Conservation (phyloP, 2,797 vertebrate genomes). For the Chromis chromis region DNA sequence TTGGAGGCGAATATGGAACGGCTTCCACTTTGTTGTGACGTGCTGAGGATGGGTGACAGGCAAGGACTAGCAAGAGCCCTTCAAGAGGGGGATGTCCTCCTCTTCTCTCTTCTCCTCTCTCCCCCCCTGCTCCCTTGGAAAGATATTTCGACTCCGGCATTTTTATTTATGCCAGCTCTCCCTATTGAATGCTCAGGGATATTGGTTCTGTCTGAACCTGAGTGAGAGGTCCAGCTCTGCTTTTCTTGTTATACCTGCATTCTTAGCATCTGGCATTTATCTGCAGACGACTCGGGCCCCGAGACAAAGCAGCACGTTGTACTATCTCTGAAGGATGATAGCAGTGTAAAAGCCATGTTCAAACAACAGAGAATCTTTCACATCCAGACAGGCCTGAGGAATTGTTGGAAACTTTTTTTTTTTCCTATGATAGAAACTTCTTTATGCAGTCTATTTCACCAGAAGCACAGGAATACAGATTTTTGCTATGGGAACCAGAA, state of each 20-base stretch:
- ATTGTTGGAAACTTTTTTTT: slow-evolving; percentile 42
- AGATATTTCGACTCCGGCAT: slow-evolving; percentile 55
- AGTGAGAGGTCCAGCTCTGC: slow-evolving; percentile 61
- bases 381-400: slow-evolving; percentile 54
- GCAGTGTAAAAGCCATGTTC: slow-evolving; percentile 50
- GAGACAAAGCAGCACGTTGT: slow-evolving; percentile 47
- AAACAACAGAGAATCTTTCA: slow-evolving; percentile 52
- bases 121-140: slow-evolving; percentile 22
- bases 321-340: slow-evolving; percentile 48
- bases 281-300: slow-evolving; percentile 41
- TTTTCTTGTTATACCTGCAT: slow-evolving; percentile 62
- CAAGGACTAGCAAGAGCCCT: slow-evolving; percentile 40
- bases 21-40: slow-evolving; percentile 72
- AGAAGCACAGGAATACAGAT: slow-evolving; percentile 26
- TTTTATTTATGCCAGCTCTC: slow-evolving; percentile 69
- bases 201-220: slow-evolving; percentile 75
- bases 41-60: slow-evolving; percentile 68
- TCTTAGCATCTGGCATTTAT: slow-evolving; percentile 65
- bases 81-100: slow-evolving; percentile 38
- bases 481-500: slow-evolving; percentile 4
- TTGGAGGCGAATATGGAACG: slow-evolving; percentile 66
- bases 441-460: slow-evolving; percentile 15
- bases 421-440: slow-evolving; percentile 24
- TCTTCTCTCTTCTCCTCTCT: not conserved
- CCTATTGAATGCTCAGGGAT: slow-evolving; percentile 66